phyloP scores from a whole-genome alignment of 2,888 invertebrate species.

The Epistrophe eligans region DNA sequence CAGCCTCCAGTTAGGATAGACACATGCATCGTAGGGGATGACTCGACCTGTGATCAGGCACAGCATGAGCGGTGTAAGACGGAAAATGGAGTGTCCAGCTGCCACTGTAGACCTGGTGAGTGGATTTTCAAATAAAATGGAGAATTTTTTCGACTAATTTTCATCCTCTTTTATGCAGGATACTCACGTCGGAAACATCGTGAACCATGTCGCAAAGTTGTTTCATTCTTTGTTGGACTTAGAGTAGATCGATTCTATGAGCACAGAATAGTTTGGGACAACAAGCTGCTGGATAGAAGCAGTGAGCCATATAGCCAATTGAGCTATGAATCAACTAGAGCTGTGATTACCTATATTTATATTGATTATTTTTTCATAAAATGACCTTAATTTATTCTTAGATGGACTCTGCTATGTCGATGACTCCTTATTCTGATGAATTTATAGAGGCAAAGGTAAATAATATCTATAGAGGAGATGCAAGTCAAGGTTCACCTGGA shows the following conservation, averaged over 20 bases:
- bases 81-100: slow-evolving; percentile 93
- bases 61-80: slow-evolving; percentile 95
- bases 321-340: slow-evolving; percentile 93
- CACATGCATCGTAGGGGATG: slow-evolving; percentile 96
- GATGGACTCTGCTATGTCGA: slow-evolving; percentile 96
- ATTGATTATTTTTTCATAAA: background rate
- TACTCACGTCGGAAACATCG: slow-evolving; percentile 89
- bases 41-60: slow-evolving; percentile 94
- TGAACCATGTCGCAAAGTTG: slow-evolving; percentile 91
- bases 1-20: slow-evolving; percentile 88
- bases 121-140: no score
- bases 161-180: slow-evolving; percentile 79
- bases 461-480: slow-evolving; percentile 90
- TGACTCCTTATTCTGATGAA: slow-evolving; percentile 95
- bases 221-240: slow-evolving; percentile 91
- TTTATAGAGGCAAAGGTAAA: slow-evolving; percentile 93
- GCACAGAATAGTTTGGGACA: slow-evolving; percentile 90
- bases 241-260: slow-evolving; percentile 94
- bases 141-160: no score
- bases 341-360: slow-evolving; percentile 86
- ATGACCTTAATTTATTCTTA: slow-evolving; percentile 79
- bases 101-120: slow-evolving; percentile 92
- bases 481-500: slow-evolving; percentile 88
- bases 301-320: slow-evolving; percentile 93
- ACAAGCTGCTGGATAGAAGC: slow-evolving; percentile 89